Evolutionary conservation across 2,113 vertebrate genomes (phyloP), one percentile per base, ranked within the genome.

Genomic region (Myanophis thanlyinensis): DNA sequence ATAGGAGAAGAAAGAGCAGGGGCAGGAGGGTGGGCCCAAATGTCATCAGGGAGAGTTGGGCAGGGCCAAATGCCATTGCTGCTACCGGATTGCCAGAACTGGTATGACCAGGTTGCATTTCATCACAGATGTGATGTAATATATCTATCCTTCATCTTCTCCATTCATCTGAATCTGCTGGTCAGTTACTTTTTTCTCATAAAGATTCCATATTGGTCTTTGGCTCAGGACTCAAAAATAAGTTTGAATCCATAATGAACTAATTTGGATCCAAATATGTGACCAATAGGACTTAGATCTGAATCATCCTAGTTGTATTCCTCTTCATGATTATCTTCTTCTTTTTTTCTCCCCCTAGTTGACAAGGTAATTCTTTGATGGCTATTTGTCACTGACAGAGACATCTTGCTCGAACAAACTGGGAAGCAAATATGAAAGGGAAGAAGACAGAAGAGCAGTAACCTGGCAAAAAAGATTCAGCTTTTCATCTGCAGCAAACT

Each of bases 401-500:
- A 30, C 46, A 88, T 51, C 92, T 84, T 91, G 8, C 56, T 92
- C 27, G 51, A 93, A 48, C 47, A 91, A 93, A 91, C 52, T 0
- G 15, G 46, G 80, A 91, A 3, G 52, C 85, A 88, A 52, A 87
- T 56, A 3, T 73, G 93, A 93, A 88, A 91, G 47, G 87, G 3
- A 40, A 10, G 54, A 88, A 62, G 90, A 67, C 89, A 22, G 89
- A 4, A n/a, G 51, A 84, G 87, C 20, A 1, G 92, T 90, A 62
- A 93, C 93, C 54, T 40, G 40, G 89, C 46, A 67, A 92, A 67
- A 91, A 89, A 1, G 40, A 92, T 54, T 62, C 0, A 4, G 92
- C 93, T 94, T 88, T 93, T 90, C 49, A 51, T 54, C 93, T 92
- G 93, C 90, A 54, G 18, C 5, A 30, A 84, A 10, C 90, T 90